Evolutionary conservation across 2,797 vertebrate genomes (phyloP).

Genomic region (Bovichtus diacanthus): DNA sequence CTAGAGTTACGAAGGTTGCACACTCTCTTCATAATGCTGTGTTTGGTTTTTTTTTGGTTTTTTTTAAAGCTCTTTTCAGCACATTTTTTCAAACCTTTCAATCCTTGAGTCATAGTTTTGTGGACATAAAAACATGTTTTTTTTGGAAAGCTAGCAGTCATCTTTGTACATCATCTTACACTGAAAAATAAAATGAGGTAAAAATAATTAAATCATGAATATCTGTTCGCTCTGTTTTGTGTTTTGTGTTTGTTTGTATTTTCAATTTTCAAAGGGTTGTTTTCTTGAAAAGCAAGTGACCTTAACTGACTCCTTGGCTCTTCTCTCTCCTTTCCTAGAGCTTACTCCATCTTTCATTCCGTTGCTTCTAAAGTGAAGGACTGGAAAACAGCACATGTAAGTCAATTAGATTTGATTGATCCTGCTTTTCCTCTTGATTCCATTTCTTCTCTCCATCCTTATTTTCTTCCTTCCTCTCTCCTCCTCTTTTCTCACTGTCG

Average conservation of each 20-base stretch:
- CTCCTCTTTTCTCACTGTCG: background rate
- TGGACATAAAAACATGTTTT: background rate
- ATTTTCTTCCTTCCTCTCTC: background rate
- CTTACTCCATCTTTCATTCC: slow-evolving; percentile 31
- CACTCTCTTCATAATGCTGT: background rate
- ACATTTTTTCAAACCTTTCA: background rate
- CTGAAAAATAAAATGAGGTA: background rate
- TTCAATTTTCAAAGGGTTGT: background rate
- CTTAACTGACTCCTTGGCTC: slow-evolving; percentile 36
- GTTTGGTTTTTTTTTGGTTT: background rate
- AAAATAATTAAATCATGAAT: background rate
- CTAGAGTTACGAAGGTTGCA: background rate
- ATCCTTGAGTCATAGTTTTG: slow-evolving; percentile 5
- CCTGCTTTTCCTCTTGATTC: background rate
- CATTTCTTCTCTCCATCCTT: background rate
- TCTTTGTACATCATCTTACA: background rate
- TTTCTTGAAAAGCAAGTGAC: slow-evolving; percentile 14
- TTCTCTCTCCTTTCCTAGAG: slow-evolving; percentile 20
- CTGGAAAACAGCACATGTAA: slow-evolving; percentile 60
- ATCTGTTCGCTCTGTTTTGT: background rate
- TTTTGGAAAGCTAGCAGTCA: background rate
- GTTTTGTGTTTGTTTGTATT: background rate
- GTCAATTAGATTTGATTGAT: slow-evolving; percentile 41
- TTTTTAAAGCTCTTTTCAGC: background rate
- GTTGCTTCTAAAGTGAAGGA: slow-evolving; percentile 29